phyloP scores from a whole-genome alignment of 2,797 vertebrate genomes.

The Gephyroberyx darwinii region DNA sequence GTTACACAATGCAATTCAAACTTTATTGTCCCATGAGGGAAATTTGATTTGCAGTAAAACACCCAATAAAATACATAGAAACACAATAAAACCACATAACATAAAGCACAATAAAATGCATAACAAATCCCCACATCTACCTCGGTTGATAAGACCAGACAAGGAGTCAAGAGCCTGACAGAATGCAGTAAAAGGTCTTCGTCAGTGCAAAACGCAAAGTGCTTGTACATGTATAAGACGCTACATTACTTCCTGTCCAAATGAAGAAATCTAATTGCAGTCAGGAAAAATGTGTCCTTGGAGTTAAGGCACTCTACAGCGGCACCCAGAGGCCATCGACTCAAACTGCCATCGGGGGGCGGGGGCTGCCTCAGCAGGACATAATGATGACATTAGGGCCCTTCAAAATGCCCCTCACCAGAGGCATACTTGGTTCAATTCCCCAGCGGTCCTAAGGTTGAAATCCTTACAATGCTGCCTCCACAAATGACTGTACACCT shows the following conservation, averaged over 20 bases:
- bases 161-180: slow-evolving; percentile 28
- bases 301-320: neutral
- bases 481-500: slow-evolving; percentile 29
- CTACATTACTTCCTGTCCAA: slow-evolving; percentile 33
- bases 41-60: slow-evolving; percentile 15
- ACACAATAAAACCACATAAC: slow-evolving; percentile 16
- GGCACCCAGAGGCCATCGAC: no score
- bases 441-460: neutral
- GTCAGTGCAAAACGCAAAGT: slow-evolving; percentile 38
- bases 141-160: slow-evolving; percentile 26
- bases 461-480: slow-evolving; percentile 12
- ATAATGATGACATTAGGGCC: slow-evolving; percentile 33
- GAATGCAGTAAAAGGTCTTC: slow-evolving; percentile 34
- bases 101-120: slow-evolving; percentile 28
- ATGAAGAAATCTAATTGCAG: slow-evolving; percentile 33
- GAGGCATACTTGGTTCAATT: slow-evolving; percentile 6
- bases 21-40: neutral
- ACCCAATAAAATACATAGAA: slow-evolving; percentile 10
- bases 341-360: no score
- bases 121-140: slow-evolving; percentile 31
- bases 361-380: slow-evolving; percentile 22
- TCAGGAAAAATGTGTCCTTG: slow-evolving; percentile 13
- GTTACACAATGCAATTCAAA: slow-evolving; percentile 14
- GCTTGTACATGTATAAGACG: slow-evolving; percentile 1
- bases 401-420: slow-evolving; percentile 4